Evolutionary conservation across 2,113 vertebrate species (phyloP).

Genomic region (Solea solea): DNA sequence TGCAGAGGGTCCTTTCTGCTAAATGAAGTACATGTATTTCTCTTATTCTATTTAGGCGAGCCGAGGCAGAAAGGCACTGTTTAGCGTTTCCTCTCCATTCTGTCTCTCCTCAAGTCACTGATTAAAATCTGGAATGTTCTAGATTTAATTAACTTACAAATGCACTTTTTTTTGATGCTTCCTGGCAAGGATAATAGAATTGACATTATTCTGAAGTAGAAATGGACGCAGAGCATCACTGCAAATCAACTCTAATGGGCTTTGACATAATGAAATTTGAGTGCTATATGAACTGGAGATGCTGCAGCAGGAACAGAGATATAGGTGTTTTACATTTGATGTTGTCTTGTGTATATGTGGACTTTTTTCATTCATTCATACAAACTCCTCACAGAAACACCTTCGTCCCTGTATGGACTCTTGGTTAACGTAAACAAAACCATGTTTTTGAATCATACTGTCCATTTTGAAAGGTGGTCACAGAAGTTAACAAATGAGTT

Average conservation of each 20-base stretch:
- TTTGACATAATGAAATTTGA: conserved; percentile 61
- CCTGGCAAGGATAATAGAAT: conserved; percentile 55
- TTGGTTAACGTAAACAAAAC: too few relatives aligned
- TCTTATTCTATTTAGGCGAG: conserved; percentile 57
- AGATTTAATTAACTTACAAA: conserved; percentile 76
- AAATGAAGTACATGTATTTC: conserved; percentile 64
- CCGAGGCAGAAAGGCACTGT: conserved; percentile 54
- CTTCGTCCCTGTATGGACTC: too few relatives aligned
- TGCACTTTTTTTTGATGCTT: conserved; percentile 56
- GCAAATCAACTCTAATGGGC: conserved; percentile 49
- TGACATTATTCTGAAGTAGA: conserved; percentile 59
- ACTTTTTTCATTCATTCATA: too few relatives aligned
- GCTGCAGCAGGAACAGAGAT: neutral
- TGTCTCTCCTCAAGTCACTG: conserved; percentile 67
- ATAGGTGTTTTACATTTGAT: neutral
- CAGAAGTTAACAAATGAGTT: too few relatives aligned
- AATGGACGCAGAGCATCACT: conserved; percentile 59
- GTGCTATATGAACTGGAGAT: conserved; percentile 21
- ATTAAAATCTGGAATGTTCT: conserved; percentile 77
- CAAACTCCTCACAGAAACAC: too few relatives aligned
- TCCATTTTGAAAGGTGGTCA: too few relatives aligned
- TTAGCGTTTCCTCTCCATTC: conserved; percentile 50
- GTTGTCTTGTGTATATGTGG: neutral
- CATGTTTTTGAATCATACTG: too few relatives aligned
- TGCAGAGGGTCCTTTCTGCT: conserved; percentile 40